Evolutionary conservation across 92 coral and sea anemone genomes (phyloP).

Genomic region (Muricea muricata): DNA sequence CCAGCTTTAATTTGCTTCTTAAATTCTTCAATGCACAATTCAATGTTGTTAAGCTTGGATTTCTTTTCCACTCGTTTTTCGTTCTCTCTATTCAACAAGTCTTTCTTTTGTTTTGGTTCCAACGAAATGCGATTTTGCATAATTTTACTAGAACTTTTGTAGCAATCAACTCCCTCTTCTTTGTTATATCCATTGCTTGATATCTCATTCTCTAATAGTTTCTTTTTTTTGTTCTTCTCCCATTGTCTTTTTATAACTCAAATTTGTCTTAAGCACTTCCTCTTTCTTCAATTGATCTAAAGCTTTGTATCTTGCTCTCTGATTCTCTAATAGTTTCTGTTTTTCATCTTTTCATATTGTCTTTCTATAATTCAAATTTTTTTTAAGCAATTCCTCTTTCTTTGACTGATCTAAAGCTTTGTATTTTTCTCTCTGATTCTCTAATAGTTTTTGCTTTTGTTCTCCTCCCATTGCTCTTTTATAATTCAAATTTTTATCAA

Average conservation of each 20-base stretch:
- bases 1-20: constrained; percentile 65
- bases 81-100: constrained; percentile 43
- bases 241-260: background rate
- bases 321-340: constrained; percentile 1
- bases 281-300: background rate
- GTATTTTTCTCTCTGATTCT: constrained; percentile 2
- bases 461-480: background rate
- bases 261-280: background rate
- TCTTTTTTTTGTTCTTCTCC: background rate
- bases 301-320: background rate
- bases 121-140: constrained; percentile 48
- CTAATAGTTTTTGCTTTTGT: constrained; percentile 20
- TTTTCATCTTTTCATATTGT: no score
- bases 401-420: constrained; percentile 9
- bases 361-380: no score
- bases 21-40: no score
- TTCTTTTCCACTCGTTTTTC: background rate
- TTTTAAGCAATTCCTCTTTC: background rate
- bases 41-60: constrained; percentile 25
- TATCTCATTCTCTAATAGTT: background rate
- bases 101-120: constrained; percentile 50
- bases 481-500: background rate
- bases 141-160: constrained; percentile 18
- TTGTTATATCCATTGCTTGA: constrained; percentile 4
- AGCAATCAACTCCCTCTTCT: constrained; percentile 1